A percentile compares a stretch with the other conserved stretches of the same genome.
phyloP scores from a whole-genome alignment of 2,888 invertebrate genomes.

The Mesoligia furuncula region DNA sequence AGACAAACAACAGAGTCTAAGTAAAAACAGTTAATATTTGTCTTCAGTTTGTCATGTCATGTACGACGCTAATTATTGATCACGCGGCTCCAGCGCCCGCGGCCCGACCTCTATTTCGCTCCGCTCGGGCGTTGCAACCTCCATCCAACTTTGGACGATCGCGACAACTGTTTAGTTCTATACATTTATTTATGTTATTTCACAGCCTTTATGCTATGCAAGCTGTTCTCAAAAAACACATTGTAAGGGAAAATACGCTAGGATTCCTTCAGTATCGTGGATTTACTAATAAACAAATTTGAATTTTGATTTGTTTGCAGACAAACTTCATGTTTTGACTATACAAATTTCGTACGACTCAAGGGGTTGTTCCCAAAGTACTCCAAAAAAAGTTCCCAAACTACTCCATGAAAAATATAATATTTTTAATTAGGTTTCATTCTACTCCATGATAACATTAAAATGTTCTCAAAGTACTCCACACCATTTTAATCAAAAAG shows the following conservation, averaged over 20 bases:
- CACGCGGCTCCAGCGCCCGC: slow-evolving; percentile 22
- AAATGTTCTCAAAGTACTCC: too few relatives aligned
- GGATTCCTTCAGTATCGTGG: background rate
- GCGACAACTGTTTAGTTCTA: slow-evolving; percentile 29
- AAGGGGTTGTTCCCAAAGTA: too few relatives aligned
- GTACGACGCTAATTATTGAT: slow-evolving; percentile 34
- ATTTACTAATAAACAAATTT: too few relatives aligned
- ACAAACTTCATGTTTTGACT: background rate
- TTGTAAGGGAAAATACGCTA: background rate
- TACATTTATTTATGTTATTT: slow-evolving; percentile 6
- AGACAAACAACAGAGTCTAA: background rate
- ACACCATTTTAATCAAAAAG: too few relatives aligned
- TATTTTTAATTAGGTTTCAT: too few relatives aligned
- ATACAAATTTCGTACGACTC: background rate
- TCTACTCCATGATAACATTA: too few relatives aligned
- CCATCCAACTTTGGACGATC: slow-evolving; percentile 37
- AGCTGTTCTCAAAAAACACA: background rate
- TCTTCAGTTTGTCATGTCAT: slow-evolving; percentile 13
- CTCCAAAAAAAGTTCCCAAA: too few relatives aligned
- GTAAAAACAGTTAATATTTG: slow-evolving; percentile 12
- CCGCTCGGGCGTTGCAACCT: slow-evolving; percentile 52
- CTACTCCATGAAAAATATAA: too few relatives aligned
- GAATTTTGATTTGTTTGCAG: background rate
- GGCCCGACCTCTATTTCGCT: slow-evolving; percentile 40
- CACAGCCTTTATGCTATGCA: background rate